phyloP scores from a whole-genome alignment of 2,888 invertebrate genomes.

The Notodromas monacha region DNA sequence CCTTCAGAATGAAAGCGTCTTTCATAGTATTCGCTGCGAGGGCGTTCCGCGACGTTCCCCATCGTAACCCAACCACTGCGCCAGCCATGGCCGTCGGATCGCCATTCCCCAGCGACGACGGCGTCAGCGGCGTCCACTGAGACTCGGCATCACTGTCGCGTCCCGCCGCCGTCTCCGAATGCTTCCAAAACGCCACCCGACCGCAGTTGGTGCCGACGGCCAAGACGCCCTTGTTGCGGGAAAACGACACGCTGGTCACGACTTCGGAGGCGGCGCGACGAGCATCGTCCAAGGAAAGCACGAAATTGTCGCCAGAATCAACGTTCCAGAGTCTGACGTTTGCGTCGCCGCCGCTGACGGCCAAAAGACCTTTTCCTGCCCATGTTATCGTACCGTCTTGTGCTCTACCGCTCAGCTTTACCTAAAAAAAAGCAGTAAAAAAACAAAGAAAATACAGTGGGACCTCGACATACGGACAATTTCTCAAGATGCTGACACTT shows the following conservation, averaged over 20 bases:
- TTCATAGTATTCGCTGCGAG: conserved; percentile 42
- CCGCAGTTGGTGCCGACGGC: conserved; percentile 71
- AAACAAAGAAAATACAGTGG: conserved; percentile 14
- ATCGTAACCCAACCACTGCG: conserved; percentile 22
- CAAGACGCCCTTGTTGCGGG: conserved; percentile 34
- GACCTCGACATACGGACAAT: too few relatives aligned
- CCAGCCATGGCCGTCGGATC: too few relatives aligned
- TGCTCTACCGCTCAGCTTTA: conserved; percentile 38
- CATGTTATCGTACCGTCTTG: conserved; percentile 28
- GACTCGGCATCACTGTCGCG: conserved; percentile 29
- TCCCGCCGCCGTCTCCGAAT: conserved; percentile 11
- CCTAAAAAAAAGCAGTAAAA: conserved; percentile 17
- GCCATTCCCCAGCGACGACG: conserved; percentile 18
- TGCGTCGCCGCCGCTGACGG: conserved; percentile 43
- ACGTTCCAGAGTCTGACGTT: conserved; percentile 70
- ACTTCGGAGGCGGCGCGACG: conserved; percentile 19
- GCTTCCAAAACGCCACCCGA: conserved; percentile 51
- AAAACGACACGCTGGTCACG: conserved; percentile 35
- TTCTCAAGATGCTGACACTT: too few relatives aligned
- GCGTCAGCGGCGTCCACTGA: conserved; percentile 44
- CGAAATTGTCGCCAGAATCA: conserved; percentile 64
- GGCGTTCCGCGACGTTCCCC: conserved; percentile 39
- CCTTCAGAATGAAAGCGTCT: conserved; percentile 50
- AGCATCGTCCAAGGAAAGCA: conserved; percentile 24
- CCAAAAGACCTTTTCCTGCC: conserved; percentile 34